These are phyloP conservation scores for Euura saliciscinereae DNA, from an alignment of 1,140 invertebrate species.

Conservation along the genomic window DNA sequence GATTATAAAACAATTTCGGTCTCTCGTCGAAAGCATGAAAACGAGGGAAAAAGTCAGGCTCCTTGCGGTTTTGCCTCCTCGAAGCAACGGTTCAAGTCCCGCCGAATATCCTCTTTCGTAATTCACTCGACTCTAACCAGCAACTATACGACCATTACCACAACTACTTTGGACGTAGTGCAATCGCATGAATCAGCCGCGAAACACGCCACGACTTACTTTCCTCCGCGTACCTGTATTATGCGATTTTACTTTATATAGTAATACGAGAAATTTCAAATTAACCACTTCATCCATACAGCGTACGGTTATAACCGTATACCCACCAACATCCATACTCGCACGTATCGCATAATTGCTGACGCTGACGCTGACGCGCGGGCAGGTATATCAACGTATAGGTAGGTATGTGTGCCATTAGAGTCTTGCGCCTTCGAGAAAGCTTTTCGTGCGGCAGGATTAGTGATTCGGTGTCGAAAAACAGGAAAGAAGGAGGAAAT, in stretches of 20 bases:
- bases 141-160: neutral
- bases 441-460: neutral
- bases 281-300: neutral
- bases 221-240: neutral
- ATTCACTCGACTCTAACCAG: neutral
- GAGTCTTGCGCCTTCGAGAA: neutral
- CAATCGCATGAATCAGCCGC: neutral
- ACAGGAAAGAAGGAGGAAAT: neutral
- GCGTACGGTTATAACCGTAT: neutral
- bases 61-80: too few species aligned
- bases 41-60: neutral
- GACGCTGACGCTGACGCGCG: neutral
- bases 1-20: slow-evolving; percentile 3
- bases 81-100: too few species aligned
- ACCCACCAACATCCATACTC: neutral
- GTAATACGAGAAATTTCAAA: neutral
- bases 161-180: neutral
- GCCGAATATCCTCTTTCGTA: neutral
- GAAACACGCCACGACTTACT: neutral
- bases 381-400: neutral
- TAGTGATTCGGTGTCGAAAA: neutral
- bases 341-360: slow-evolving; percentile 1
- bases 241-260: neutral
- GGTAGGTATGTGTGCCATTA: neutral
- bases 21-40: neutral